phyloP scores from a whole-genome alignment of 2,113 vertebrate genomes.

The Lepus timidus region DNA sequence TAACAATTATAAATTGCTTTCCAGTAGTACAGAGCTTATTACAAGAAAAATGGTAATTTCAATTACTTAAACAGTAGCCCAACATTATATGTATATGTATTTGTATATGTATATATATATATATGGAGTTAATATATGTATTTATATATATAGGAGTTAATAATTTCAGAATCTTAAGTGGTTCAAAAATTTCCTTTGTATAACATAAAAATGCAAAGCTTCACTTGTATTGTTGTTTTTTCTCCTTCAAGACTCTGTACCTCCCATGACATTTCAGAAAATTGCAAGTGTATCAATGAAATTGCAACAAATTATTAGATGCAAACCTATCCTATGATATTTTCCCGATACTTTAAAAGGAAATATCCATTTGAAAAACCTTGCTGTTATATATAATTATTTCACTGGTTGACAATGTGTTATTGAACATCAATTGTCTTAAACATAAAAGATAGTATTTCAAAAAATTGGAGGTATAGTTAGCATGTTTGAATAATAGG shows the following conservation, averaged over 20 bases:
- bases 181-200: slow-evolving; percentile 12
- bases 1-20: slow-evolving; percentile 55
- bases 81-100: slow-evolving; percentile 34
- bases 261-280: slow-evolving; percentile 57
- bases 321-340: slow-evolving; percentile 50
- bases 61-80: not conserved
- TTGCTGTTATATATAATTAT: slow-evolving; percentile 50
- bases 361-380: slow-evolving; percentile 57
- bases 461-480: slow-evolving; percentile 30
- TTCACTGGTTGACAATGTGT: not conserved
- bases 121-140: not conserved
- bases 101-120: not conserved
- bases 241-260: not conserved
- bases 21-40: not conserved
- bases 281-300: slow-evolving; percentile 32
- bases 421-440: slow-evolving; percentile 67
- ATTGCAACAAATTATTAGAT: slow-evolving; percentile 62
- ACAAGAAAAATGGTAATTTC: slow-evolving; percentile 18
- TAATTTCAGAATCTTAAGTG: not conserved
- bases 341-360: slow-evolving; percentile 62
- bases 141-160: not conserved
- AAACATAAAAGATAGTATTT: slow-evolving; percentile 66
- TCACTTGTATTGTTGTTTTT: slow-evolving; percentile 2
- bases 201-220: not conserved
- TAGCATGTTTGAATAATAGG: slow-evolving; percentile 33